Evolutionary conservation across 2,888 invertebrate genomes (phyloP).

Genomic region (Lithophane leautieri): DNA sequence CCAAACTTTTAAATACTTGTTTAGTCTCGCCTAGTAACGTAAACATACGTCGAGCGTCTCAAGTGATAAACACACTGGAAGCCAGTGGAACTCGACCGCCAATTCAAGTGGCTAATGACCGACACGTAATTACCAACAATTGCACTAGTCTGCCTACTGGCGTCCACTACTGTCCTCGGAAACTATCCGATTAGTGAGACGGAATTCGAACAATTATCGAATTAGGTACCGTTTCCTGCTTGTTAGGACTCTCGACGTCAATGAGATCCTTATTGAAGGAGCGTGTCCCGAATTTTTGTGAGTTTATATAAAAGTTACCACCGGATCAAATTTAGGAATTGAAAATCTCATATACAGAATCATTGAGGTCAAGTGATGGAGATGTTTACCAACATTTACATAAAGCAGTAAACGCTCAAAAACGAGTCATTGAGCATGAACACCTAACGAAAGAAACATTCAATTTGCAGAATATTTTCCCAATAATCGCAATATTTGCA

Average conservation of each 20-base stretch:
- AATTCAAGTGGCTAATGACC: slow-evolving; percentile 76
- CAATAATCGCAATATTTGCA: neutral
- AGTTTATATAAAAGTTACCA: slow-evolving; percentile 4
- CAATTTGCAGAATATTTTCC: neutral
- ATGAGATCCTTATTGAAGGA: slow-evolving; percentile 57
- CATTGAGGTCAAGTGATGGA: slow-evolving; percentile 6
- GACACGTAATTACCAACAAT: slow-evolving; percentile 74
- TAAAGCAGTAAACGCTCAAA: neutral
- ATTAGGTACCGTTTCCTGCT: slow-evolving; percentile 84
- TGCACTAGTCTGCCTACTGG: slow-evolving; percentile 68
- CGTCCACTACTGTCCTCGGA: slow-evolving; percentile 64
- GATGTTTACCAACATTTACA: neutral
- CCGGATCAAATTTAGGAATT: neutral
- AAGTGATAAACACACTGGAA: slow-evolving; percentile 55
- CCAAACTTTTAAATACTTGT: slow-evolving; percentile 50
- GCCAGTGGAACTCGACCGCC: slow-evolving; percentile 58
- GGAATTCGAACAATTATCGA: slow-evolving; percentile 85
- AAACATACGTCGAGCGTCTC: slow-evolving; percentile 51
- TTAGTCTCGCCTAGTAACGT: slow-evolving; percentile 51
- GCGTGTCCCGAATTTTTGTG: slow-evolving; percentile 15
- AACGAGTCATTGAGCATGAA: neutral
- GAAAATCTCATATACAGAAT: neutral
- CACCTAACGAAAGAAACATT: neutral
- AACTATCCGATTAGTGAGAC: slow-evolving; percentile 73
- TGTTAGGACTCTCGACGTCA: slow-evolving; percentile 63